Conservation (phyloP, 2,113 vertebrate genomes). For the Scytalopus superciliaris region DNA sequence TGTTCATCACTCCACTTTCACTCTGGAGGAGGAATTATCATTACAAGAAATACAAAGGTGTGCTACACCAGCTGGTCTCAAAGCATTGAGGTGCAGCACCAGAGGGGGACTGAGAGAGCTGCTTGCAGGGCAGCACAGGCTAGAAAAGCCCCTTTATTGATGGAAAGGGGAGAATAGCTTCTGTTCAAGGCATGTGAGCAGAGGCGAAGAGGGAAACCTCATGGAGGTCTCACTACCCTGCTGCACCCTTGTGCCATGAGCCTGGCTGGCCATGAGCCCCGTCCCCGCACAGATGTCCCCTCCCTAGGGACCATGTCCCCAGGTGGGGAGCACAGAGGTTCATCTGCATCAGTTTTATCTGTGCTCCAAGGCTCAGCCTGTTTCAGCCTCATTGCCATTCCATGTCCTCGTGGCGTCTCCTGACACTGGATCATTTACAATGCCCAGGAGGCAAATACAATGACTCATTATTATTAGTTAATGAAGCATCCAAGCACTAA, state of each 20-base stretch:
- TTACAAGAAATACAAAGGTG: not conserved
- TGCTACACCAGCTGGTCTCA: not conserved
- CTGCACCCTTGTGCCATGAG: not conserved
- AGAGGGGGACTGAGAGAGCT: rapidly evolving
- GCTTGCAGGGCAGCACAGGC: not conserved
- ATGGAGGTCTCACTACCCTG: rapidly evolving
- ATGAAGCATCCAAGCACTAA: constrained; percentile 76
- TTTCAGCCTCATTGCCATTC: constrained; percentile 64
- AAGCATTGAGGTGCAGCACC: not conserved
- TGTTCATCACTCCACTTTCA: not conserved
- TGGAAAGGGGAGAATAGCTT: not conserved
- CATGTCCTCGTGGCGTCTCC: constrained; percentile 40
- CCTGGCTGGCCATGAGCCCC: not conserved
- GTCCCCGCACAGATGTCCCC: rapidly evolving
- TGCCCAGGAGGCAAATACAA: constrained; percentile 66
- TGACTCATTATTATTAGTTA: constrained; percentile 78
- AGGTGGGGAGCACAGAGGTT: not conserved
- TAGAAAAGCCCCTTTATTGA: not conserved
- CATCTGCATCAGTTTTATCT: not conserved
- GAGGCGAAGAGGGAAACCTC: not conserved
- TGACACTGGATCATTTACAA: constrained; percentile 71
- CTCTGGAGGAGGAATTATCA: not conserved
- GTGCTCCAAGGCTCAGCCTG: not conserved
- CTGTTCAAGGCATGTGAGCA: not conserved
- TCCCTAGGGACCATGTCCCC: rapidly evolving